phyloP scores from a whole-genome alignment of 2,113 vertebrate species.

The Chionis minor region DNA sequence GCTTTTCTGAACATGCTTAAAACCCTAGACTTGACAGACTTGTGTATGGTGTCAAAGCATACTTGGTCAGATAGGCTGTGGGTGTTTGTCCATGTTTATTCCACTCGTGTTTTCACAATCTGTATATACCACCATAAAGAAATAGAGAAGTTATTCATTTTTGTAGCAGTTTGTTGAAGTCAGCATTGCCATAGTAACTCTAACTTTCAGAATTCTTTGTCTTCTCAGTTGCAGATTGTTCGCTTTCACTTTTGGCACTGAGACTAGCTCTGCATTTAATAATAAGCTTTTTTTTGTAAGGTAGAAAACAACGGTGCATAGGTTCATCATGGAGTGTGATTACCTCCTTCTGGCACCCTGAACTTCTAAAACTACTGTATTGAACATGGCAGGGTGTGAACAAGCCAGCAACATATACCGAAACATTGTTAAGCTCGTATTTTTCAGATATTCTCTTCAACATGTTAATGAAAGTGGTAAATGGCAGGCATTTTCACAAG shows the following conservation, averaged over 20 bases:
- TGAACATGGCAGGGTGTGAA: neutral
- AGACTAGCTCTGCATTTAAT: neutral
- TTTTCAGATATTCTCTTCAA: conserved; percentile 31
- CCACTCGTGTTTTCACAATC: neutral
- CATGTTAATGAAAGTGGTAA: neutral
- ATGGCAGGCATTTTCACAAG: neutral
- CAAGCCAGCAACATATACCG: neutral
- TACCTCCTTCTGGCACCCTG: neutral
- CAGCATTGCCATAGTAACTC: neutral
- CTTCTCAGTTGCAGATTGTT: neutral
- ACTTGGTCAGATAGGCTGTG: neutral
- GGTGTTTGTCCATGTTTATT: neutral
- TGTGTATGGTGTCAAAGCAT: neutral
- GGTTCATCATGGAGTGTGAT: neutral
- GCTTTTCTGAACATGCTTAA: neutral
- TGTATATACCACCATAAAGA: neutral
- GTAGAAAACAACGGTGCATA: neutral
- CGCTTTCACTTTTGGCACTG: neutral
- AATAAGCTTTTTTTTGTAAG: neutral
- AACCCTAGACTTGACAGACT: neutral
- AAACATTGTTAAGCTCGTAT: neutral
- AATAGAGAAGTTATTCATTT: neutral
- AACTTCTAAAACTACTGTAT: neutral
- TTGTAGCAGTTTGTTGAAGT: neutral
- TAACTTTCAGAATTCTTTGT: neutral